Evolutionary conservation across 2,113 vertebrate species (phyloP).

Genomic region (Scolopax mira): DNA sequence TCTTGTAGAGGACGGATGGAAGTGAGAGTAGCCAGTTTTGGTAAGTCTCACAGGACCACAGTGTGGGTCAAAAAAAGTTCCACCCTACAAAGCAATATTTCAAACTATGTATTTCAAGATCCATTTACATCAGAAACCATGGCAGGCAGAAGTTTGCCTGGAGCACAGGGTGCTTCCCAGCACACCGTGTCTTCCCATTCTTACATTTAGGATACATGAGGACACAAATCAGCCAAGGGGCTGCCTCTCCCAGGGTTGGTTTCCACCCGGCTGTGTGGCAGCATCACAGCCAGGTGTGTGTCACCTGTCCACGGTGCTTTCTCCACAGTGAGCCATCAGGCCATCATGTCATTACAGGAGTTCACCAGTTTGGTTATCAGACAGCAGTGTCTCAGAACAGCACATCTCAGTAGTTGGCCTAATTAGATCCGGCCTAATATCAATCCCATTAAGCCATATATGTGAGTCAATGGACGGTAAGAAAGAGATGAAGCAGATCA

Average conservation of each 20-base stretch:
- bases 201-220: background rate
- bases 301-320: rapidly evolving
- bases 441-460: rapidly evolving
- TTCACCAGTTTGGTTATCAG: background rate
- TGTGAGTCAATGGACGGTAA: rapidly evolving
- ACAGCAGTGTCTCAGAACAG: background rate
- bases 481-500: background rate
- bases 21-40: background rate
- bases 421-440: rapidly evolving
- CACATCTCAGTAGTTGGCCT: background rate
- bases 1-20: background rate
- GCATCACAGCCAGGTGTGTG: background rate
- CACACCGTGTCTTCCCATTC: rapidly evolving
- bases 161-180: background rate
- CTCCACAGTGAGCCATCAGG: background rate
- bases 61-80: background rate
- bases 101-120: background rate
- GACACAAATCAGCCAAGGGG: background rate
- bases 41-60: background rate
- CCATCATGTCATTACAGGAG: background rate
- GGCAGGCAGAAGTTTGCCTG: background rate
- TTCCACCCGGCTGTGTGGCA: background rate
- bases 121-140: background rate
- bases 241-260: background rate
- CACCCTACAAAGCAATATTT: background rate